Conservation (phyloP, 2,113 vertebrate genomes). For the Thinocorus orbignyianus region DNA sequence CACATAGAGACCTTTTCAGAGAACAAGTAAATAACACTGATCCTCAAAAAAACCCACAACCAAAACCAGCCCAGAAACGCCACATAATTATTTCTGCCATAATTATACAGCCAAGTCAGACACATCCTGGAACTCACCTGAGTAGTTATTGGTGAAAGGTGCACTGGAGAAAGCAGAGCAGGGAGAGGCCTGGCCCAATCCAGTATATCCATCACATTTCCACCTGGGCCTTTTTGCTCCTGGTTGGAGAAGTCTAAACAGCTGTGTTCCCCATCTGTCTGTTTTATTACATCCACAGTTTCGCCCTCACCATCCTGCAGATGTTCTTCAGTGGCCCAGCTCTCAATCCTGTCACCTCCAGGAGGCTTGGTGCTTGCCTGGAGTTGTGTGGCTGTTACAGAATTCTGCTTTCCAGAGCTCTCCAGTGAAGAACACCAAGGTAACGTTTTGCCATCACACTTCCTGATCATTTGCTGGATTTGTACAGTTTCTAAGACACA, state of each 20-base stretch:
- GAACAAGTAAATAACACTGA: not conserved
- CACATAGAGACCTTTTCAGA: not conserved
- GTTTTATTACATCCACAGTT: not conserved
- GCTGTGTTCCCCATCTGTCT: not conserved
- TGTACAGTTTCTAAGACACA: slow-evolving; percentile 18
- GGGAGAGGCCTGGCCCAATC: slow-evolving; percentile 82
- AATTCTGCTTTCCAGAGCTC: not conserved
- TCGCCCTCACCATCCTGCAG: not conserved
- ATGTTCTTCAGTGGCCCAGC: not conserved
- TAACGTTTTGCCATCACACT: not conserved
- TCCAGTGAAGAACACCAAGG: not conserved
- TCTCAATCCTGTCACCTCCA: not conserved
- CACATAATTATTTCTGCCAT: not conserved
- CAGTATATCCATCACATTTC: slow-evolving; percentile 70
- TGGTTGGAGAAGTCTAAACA: not conserved
- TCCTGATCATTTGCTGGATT: not conserved
- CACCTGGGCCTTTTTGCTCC: not conserved
- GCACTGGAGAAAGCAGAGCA: slow-evolving; percentile 86
- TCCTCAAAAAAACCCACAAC: not conserved
- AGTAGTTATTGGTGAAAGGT: slow-evolving; percentile 40
- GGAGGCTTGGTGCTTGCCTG: not conserved
- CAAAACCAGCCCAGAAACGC: not conserved
- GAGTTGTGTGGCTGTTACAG: slow-evolving; percentile 24
- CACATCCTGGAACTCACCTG: slow-evolving; percentile 57
- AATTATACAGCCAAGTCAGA: not conserved